Percentiles rank a stretch among this genome's conserved stretches.
Evolutionary conservation across 2,113 vertebrate species (phyloP).

Genomic region (Brienomyrus longianalis): DNA sequence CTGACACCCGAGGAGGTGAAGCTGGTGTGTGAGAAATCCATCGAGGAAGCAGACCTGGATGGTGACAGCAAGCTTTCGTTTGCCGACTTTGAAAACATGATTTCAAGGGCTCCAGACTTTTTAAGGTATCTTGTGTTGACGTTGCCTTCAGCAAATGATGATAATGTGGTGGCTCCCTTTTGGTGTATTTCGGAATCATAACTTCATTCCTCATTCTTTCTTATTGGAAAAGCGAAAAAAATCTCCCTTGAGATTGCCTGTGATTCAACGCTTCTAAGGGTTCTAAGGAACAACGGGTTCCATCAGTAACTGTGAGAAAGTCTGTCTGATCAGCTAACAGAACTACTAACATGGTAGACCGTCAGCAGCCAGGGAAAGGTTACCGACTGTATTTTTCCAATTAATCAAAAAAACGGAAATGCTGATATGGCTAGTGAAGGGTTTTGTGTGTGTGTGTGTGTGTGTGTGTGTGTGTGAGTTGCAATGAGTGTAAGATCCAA

Average conservation of each 20-base stretch:
- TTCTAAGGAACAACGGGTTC: not conserved
- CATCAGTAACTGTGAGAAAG: not conserved
- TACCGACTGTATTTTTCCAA: not conserved
- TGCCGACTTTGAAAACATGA: slow-evolving; percentile 97
- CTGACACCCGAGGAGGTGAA: slow-evolving; percentile 85
- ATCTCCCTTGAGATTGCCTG: not conserved
- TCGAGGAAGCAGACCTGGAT: slow-evolving; percentile 92
- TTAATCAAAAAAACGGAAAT: not conserved
- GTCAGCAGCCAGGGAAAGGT: not conserved
- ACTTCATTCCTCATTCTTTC: not conserved
- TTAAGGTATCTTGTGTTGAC: slow-evolving; percentile 70
- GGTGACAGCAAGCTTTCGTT: slow-evolving; percentile 88
- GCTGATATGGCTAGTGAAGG: not conserved
- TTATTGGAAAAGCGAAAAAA: not conserved
- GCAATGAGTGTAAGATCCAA: not conserved
- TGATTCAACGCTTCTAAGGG: not conserved
- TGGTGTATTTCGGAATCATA: not conserved
- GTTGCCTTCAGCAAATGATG: not conserved
- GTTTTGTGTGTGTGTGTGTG: not conserved
- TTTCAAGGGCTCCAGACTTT: slow-evolving; percentile 92
- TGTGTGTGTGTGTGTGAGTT: not conserved
- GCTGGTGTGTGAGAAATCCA: slow-evolving; percentile 88
- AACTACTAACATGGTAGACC: not conserved
- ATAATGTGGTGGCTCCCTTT: not conserved
- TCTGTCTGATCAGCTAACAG: not conserved